These are phyloP conservation scores for Oostethus manadensis DNA, from an alignment of 2,113 vertebrate species.

Conservation along the genomic window DNA sequence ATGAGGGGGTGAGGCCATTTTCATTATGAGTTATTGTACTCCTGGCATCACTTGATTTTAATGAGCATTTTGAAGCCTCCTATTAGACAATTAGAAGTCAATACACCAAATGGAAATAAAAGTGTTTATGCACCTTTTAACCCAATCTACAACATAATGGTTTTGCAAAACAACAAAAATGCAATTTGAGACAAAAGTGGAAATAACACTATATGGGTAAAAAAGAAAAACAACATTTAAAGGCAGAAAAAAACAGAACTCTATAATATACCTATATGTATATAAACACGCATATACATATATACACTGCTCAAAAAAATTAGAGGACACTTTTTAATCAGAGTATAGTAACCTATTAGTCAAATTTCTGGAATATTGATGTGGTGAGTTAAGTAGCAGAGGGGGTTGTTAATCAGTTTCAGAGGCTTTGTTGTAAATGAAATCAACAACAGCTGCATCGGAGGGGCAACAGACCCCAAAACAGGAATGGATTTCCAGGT, in stretches of 20 bases:
- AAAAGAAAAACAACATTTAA: background rate
- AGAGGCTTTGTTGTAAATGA: too few species aligned
- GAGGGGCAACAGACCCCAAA: too few species aligned
- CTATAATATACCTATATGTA: too few species aligned
- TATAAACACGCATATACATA: too few species aligned
- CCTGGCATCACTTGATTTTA: conserved; percentile 13
- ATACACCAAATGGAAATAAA: background rate
- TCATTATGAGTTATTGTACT: conserved; percentile 20
- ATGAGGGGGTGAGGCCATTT: background rate
- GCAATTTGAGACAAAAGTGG: background rate
- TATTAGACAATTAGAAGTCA: background rate
- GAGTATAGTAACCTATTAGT: too few species aligned
- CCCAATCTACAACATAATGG: background rate
- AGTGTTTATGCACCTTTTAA: background rate
- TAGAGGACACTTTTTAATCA: too few species aligned
- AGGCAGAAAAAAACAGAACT: background rate
- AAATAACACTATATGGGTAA: background rate
- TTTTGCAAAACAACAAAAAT: background rate
- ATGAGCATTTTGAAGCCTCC: conserved; percentile 3
- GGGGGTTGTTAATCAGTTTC: too few species aligned
- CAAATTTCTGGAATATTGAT: too few species aligned
- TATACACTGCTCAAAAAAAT: too few species aligned
- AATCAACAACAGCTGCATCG: too few species aligned
- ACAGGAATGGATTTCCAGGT: too few species aligned
- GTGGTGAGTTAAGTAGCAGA: too few species aligned